Evolutionary conservation across 1,140 invertebrate species (phyloP).

Genomic region (Hormaphis cornu): DNA sequence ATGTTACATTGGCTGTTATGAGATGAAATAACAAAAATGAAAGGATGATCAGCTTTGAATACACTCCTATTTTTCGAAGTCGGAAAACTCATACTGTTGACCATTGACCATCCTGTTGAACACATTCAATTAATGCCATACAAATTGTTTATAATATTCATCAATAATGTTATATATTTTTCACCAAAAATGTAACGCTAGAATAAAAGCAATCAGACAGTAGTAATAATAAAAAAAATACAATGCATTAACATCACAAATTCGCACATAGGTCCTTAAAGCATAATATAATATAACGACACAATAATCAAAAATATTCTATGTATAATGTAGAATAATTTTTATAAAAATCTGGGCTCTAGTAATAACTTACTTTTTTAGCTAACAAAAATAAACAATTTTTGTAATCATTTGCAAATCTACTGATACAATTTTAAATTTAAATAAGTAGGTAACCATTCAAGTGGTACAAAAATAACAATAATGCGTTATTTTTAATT

Average conservation of each 20-base stretch:
- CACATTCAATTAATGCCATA: background rate
- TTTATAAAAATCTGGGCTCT: too few species aligned
- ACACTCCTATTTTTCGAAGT: background rate
- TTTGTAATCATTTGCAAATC: background rate
- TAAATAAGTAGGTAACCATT: background rate
- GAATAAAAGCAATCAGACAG: background rate
- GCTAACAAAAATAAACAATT: background rate
- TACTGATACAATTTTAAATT: conserved; percentile 16
- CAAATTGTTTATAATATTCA: background rate
- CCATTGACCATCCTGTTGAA: background rate
- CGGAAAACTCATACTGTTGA: background rate
- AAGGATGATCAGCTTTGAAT: background rate
- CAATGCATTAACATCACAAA: background rate
- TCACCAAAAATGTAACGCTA: background rate
- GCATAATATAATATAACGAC: background rate
- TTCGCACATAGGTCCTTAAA: background rate
- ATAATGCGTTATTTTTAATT: background rate
- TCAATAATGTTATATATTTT: background rate
- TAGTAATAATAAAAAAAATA: background rate
- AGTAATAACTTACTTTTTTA: too few species aligned
- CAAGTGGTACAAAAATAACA: background rate
- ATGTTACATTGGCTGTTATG: background rate
- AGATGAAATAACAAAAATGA: background rate
- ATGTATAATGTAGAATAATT: too few species aligned
- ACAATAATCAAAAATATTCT: too few species aligned